These are phyloP conservation scores for Drosophila monieri DNA, from an alignment of 2,888 invertebrate genomes.

Conservation along the genomic window DNA sequence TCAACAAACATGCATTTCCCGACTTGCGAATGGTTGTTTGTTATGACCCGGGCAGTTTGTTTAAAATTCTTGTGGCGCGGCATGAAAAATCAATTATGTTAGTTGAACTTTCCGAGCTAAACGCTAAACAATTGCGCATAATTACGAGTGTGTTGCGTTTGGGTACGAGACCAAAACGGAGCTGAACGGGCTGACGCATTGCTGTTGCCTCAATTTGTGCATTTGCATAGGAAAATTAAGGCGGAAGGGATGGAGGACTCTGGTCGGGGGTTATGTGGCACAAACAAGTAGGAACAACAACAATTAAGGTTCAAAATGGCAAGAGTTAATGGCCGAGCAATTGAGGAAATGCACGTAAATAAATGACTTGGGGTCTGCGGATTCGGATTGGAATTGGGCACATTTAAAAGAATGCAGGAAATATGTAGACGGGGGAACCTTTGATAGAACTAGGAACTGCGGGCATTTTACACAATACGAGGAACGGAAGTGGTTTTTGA, in stretches of 20 bases:
- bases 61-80: slow-evolving; percentile 47
- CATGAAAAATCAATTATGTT: slow-evolving; percentile 74
- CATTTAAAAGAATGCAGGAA: slow-evolving; percentile 38
- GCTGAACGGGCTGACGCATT: slow-evolving; percentile 50
- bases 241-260: slow-evolving; percentile 4
- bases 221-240: slow-evolving; percentile 60
- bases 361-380: slow-evolving; percentile 15
- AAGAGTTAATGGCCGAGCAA: slow-evolving; percentile 71
- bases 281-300: slow-evolving; percentile 43
- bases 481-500: slow-evolving; percentile 27
- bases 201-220: slow-evolving; percentile 74
- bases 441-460: slow-evolving; percentile 22
- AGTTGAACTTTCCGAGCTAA: slow-evolving; percentile 68
- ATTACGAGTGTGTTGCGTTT: slow-evolving; percentile 55
- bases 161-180: slow-evolving; percentile 21
- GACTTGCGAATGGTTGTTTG: slow-evolving; percentile 23
- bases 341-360: slow-evolving; percentile 47
- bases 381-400: slow-evolving; percentile 13
- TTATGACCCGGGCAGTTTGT: slow-evolving; percentile 34
- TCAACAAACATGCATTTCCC: slow-evolving; percentile 29
- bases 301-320: slow-evolving; percentile 63
- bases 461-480: slow-evolving; percentile 26
- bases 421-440: slow-evolving; percentile 10
- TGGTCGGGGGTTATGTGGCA: slow-evolving; percentile 16
- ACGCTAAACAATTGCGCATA: slow-evolving; percentile 80